Evolutionary conservation across 2,888 invertebrate species (phyloP), one percentile per base, ranked within the genome.

Genomic region (Galerucella nymphaeae): DNA sequence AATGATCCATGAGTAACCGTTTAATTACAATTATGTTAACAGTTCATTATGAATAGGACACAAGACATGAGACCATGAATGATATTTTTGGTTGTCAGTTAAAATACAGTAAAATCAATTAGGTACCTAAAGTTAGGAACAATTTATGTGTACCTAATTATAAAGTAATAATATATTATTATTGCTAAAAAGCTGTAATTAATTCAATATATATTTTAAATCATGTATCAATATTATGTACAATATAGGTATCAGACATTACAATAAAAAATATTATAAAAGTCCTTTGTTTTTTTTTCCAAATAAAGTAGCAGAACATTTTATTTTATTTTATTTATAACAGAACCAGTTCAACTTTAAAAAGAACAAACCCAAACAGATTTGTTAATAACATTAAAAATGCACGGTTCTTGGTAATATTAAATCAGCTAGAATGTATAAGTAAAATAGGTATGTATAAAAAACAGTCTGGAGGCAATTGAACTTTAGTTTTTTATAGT

Each of bases 401-500:
- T 53, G 53, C 18, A 53, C 16, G 53, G 6, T 53, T 16, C 10
- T 16, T 18, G 16, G n/a, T 14, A n/a, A 48, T 48, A n/a, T 48
- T 48, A 48, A n/a, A 14, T 48, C 6, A 48, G 13, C 48, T 48
- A 48, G 48, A 6, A 53, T 16, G 53, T 53, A 53, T 53, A n/a
- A 18, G 16, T 53, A 18, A 53, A 16, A 16, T 10, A 53, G 53
- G 53, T 53, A 10, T 53, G n/a, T 9, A 53, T 53, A 62, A 62
- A 62, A 62, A 62, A 62, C 61, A 10, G 41, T 38, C 42, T 42
- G 16, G 42, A 42, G 42, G 61, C 61, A 62, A 42, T 11, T 62
- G 61, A 62, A 62, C n/a, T 62, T 41, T 62, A 16, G 13, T 62
- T 38, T 62, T 61, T 50, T 53, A 53, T 53, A 9, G 53, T 16